A percentile compares a stretch with the other conserved stretches of the same genome.
These are phyloP conservation scores for Anolis carolinensis DNA, from an alignment of 2,113 vertebrate genomes.

Conservation along the genomic window DNA sequence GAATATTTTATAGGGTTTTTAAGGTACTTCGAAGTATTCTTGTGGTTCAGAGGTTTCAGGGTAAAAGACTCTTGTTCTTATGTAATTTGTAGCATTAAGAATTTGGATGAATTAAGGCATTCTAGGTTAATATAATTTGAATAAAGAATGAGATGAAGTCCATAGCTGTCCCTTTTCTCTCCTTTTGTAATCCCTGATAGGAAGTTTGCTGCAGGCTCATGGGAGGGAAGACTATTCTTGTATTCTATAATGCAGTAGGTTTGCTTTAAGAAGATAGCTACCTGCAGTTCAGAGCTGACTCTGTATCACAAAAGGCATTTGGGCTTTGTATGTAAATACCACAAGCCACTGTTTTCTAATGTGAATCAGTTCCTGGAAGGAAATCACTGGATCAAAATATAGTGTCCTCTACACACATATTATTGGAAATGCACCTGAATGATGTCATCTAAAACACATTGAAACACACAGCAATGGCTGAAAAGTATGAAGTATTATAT, in stretches of 20 bases:
- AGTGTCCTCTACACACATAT: not conserved
- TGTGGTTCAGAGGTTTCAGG: constrained; percentile 57
- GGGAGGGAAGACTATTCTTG: constrained; percentile 35
- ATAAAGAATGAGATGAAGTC: constrained; percentile 43
- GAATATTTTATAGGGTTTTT: constrained; percentile 46
- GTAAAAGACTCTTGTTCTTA: constrained; percentile 43
- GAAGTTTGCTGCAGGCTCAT: constrained; percentile 41
- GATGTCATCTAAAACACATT: constrained; percentile 26
- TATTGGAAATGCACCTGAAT: not conserved
- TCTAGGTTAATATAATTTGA: constrained; percentile 54
- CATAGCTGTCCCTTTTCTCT: constrained; percentile 23
- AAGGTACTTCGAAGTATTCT: constrained; percentile 45
- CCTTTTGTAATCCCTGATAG: constrained; percentile 19
- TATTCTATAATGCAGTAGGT: constrained; percentile 61
- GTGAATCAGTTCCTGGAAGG: not conserved
- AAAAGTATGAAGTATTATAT: constrained; percentile 19
- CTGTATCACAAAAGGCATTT: not conserved
- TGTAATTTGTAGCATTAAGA: constrained; percentile 56
- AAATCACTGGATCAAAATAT: not conserved
- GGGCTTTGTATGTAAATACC: not conserved
- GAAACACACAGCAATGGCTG: constrained; percentile 1
- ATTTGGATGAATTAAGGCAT: constrained; percentile 33
- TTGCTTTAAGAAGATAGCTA: constrained; percentile 17
- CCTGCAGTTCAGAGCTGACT: constrained; percentile 40
- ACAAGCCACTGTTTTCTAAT: too few species aligned